Conservation (phyloP, 2,888 invertebrate genomes). For the Cheilosia vulpina region DNA sequence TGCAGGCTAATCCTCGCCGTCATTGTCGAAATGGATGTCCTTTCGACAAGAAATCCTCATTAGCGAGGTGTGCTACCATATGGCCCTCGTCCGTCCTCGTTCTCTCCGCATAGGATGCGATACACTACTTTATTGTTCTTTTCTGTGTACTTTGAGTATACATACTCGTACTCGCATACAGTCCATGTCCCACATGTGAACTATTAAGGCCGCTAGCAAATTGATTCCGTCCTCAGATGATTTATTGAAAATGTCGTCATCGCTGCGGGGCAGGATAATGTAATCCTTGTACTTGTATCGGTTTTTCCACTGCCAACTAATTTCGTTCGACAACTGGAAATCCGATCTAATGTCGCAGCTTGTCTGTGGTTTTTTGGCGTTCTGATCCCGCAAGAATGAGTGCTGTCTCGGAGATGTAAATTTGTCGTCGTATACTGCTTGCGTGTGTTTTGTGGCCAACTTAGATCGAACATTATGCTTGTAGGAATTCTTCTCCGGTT, state of each 20-base stretch:
- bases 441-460: conserved; percentile 46
- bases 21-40: conserved; percentile 50
- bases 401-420: conserved; percentile 4
- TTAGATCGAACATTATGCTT: conserved; percentile 17
- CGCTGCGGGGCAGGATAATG: conserved; percentile 53
- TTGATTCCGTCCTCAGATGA: conserved; percentile 54
- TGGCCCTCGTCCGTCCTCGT: conserved; percentile 10
- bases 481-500: conserved; percentile 22
- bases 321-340: conserved; percentile 46
- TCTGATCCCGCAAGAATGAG: conserved; percentile 16
- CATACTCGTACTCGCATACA: background rate
- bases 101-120: background rate
- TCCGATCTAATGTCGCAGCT: conserved; percentile 45
- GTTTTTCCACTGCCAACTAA: conserved; percentile 28
- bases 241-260: conserved; percentile 53
- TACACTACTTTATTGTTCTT: conserved; percentile 47
- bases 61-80: conserved; percentile 60
- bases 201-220: conserved; percentile 47
- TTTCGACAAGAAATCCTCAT: conserved; percentile 66
- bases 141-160: conserved; percentile 11
- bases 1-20: conserved; percentile 50
- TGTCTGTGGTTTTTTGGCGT: conserved; percentile 20
- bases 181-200: conserved; percentile 24
- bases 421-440: conserved; percentile 29
- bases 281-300: conserved; percentile 42